Base-by-base conservation (phyloP, 2,113 vertebrate genomes). In the Trachemys scripta region DNA sequence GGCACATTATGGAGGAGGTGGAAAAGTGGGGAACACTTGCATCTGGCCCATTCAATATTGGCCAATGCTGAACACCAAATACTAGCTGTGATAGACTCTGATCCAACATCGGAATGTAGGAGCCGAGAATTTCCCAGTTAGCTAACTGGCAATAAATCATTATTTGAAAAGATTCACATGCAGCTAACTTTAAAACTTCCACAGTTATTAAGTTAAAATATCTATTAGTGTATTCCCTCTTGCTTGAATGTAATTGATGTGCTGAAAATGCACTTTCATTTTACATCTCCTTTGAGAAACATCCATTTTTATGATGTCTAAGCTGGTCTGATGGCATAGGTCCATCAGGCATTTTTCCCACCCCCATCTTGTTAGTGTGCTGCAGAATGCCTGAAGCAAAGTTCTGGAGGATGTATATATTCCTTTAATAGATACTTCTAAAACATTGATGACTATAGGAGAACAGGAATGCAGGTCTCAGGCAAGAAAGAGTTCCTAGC, bases 271-370 rank as follows among this genome's bases (percentile, higher is more conserved):
- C 22, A 35, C 1, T 56, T 83, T 53, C 27, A 54, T 29, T 54
- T 78, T 29, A 11, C 38, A 85, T 65, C 88, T 95, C 81, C 89
- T 90, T 84, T 29, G 59, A 90, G 57, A 83, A 85, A 93, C 69
- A 50, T 22, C 4, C n/a, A 10, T 56, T 93, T 96, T 86, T 82
- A 75, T 90, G 84, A 92, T 79, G 95, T 92, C 79, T 88, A 90
- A 45, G 42, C 16, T 87, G 75, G 12, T 62, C 53, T 51, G 16
- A 79, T 93, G 85, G 16, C 49, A 35, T 92, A 50, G 50, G 85
- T 84, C 38, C 38, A 80, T 2, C 31, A 79, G 56, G 27, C 50
- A 24, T 42, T 11, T 75, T 87, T 90, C 42, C 27, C 38, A 42
- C 5, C 5, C 11, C 20, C 2, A 47, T 22, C 6, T 56, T 87